These are phyloP conservation scores for Agapornis roseicollis DNA, from an alignment of 2,113 vertebrate species.

Conservation along the genomic window DNA sequence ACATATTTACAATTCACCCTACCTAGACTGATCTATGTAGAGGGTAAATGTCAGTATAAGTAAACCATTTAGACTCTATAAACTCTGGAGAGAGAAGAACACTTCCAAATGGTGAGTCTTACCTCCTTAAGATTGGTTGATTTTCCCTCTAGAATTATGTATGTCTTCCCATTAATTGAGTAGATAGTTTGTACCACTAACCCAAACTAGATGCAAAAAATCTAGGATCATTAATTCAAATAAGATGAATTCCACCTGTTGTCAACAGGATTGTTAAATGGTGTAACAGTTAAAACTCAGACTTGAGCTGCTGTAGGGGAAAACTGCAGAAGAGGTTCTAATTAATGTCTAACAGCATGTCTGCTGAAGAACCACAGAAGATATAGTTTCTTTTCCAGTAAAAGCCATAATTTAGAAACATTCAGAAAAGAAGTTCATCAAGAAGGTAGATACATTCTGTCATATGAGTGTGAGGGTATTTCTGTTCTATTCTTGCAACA, in stretches of 20 bases:
- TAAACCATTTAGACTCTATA: not conserved
- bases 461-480: not conserved
- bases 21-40: not conserved
- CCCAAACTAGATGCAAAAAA: not conserved
- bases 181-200: not conserved
- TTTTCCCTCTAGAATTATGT: not conserved
- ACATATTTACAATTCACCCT: not conserved
- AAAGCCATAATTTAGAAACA: not conserved
- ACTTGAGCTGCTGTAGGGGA: not conserved
- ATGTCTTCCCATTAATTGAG: not conserved
- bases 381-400: not conserved
- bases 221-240: not conserved
- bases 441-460: not conserved
- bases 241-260: not conserved
- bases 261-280: not conserved
- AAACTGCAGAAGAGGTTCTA: not conserved
- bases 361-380: not conserved
- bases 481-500: not conserved
- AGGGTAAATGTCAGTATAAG: not conserved
- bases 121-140: not conserved
- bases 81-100: not conserved
- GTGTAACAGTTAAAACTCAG: not conserved
- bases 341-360: not conserved
- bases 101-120: not conserved
- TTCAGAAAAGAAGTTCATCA: not conserved